phyloP scores from a whole-genome alignment of 2,888 invertebrate genomes.

The Lissonota sp. region DNA sequence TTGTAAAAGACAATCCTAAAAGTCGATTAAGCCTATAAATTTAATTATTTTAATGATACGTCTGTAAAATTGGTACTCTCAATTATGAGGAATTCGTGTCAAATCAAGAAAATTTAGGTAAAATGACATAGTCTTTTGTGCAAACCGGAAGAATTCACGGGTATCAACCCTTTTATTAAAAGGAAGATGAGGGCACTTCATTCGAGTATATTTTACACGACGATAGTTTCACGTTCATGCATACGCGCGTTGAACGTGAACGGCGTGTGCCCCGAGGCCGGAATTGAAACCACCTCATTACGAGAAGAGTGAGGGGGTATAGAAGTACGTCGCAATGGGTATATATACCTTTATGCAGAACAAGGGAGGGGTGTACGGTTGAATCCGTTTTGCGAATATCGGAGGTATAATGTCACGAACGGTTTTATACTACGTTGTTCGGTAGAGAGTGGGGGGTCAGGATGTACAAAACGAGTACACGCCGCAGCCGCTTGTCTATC shows the following conservation, averaged over 20 bases:
- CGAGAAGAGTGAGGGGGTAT: conserved; percentile 56
- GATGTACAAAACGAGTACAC: conserved; percentile 65
- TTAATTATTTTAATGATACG: not conserved
- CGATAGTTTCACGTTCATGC: conserved; percentile 66
- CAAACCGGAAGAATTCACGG: conserved; percentile 69
- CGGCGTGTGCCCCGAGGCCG: conserved; percentile 78
- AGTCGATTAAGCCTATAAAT: not conserved
- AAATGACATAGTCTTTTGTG: not conserved
- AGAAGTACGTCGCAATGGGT: conserved; percentile 57
- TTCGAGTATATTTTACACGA: conserved; percentile 73
- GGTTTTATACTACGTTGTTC: conserved; percentile 79
- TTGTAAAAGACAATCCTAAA: not conserved
- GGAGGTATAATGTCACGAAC: conserved; percentile 83
- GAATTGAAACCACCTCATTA: conserved; percentile 84
- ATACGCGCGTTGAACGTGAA: conserved; percentile 68
- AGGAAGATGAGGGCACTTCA: conserved; percentile 59
- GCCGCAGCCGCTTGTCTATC: conserved; percentile 70
- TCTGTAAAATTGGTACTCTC: not conserved
- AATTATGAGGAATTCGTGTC: not conserved
- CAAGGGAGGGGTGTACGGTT: conserved; percentile 69
- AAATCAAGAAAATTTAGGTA: not conserved
- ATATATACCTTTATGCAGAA: not conserved
- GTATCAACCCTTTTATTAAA: conserved; percentile 69
- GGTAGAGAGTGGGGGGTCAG: conserved; percentile 72
- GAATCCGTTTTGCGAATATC: conserved; percentile 84